Percentiles rank a stretch among this genome's conserved stretches.
phyloP scores from a whole-genome alignment of 1,140 invertebrate genomes.

The Lamellibrachia luymesi region DNA sequence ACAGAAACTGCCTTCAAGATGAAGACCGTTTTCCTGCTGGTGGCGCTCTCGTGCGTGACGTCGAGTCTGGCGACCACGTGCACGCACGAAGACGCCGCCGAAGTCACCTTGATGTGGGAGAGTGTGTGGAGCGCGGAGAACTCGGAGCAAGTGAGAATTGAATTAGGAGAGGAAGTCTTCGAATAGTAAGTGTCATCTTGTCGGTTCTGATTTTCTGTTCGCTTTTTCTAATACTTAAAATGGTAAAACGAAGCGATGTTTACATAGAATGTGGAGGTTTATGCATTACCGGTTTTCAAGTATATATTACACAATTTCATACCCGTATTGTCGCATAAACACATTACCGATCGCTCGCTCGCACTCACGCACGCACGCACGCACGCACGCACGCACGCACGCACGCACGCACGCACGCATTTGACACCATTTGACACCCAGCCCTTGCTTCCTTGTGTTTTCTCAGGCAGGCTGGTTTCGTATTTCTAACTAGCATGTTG shows the following conservation, averaged over 20 bases:
- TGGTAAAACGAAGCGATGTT: neutral
- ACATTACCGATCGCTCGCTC: too few species aligned
- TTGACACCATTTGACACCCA: too few species aligned
- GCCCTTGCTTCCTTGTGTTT: too few species aligned
- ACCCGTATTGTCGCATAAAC: too few species aligned
- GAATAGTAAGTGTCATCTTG: neutral
- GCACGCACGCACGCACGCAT: too few species aligned
- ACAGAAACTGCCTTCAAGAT: neutral
- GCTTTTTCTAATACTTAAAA: neutral
- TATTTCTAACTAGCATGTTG: too few species aligned
- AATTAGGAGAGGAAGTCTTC: neutral
- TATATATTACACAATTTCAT: too few species aligned
- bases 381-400: neutral
- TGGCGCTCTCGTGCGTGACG: neutral
- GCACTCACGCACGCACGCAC: neutral
- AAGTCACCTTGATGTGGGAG: neutral
- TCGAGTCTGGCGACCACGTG: neutral
- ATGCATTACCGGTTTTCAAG: too few species aligned
- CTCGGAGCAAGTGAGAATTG: neutral
- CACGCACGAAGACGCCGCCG: neutral
- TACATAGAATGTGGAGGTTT: neutral
- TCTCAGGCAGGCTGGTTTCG: neutral
- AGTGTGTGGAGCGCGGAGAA: neutral
- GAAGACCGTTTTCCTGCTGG: neutral
- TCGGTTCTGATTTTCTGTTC: neutral